Evolutionary conservation across 2,888 invertebrate species (phyloP).

Genomic region (Drosophila infuscata): DNA sequence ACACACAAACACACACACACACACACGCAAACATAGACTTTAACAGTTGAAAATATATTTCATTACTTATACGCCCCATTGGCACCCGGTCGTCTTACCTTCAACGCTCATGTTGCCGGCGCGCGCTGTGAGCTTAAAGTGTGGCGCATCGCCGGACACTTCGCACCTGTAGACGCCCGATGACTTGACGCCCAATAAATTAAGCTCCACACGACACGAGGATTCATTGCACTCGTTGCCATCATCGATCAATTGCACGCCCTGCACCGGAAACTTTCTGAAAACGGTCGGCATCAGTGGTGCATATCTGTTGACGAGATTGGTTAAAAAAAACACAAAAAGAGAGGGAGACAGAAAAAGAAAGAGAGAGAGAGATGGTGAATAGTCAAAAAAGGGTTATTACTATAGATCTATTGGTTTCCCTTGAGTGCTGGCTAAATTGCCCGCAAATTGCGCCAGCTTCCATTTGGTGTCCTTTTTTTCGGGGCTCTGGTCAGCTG

Average conservation of each 20-base stretch:
- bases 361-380: neutral
- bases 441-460: slow-evolving; percentile 64
- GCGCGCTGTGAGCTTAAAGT: slow-evolving; percentile 86
- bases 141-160: slow-evolving; percentile 87
- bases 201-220: slow-evolving; percentile 82
- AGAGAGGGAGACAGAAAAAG: neutral
- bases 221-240: slow-evolving; percentile 82
- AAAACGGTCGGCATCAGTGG: slow-evolving; percentile 82
- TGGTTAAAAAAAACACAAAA: neutral
- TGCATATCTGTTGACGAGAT: slow-evolving; percentile 74
- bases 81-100: slow-evolving; percentile 83
- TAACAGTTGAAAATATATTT: slow-evolving; percentile 74
- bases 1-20: slow-evolving; percentile 4
- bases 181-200: slow-evolving; percentile 80
- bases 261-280: slow-evolving; percentile 80
- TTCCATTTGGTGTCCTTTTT: slow-evolving; percentile 48
- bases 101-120: slow-evolving; percentile 87
- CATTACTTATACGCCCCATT: slow-evolving; percentile 61
- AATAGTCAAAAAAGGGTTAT: slow-evolving; percentile 27
- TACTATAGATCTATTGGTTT: slow-evolving; percentile 11
- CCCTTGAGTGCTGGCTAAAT: slow-evolving; percentile 55
- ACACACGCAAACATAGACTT: slow-evolving; percentile 22
- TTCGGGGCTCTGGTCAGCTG: slow-evolving; percentile 51
- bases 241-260: slow-evolving; percentile 78
- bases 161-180: slow-evolving; percentile 87